These are phyloP conservation scores for Podargus strigoides DNA, from an alignment of 2,797 vertebrate species.

Conservation along the genomic window DNA sequence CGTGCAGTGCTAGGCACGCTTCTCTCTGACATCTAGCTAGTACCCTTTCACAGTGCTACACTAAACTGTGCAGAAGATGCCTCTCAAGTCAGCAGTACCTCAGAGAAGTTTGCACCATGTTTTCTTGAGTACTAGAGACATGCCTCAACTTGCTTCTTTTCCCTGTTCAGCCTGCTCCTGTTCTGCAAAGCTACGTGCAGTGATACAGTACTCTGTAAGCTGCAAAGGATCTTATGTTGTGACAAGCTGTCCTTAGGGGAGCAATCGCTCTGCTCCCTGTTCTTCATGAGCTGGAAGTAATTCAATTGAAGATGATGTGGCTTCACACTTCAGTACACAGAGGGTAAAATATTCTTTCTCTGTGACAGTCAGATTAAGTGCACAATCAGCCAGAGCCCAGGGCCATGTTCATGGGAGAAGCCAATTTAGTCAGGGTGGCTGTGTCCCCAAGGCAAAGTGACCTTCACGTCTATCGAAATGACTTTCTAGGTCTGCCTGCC, in stretches of 20 bases:
- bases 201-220: not conserved
- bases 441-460: not conserved
- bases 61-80: not conserved
- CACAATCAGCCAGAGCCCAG: not conserved
- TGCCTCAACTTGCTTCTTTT: not conserved
- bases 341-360: not conserved
- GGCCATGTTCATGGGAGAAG: not conserved
- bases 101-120: not conserved
- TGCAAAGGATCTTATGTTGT: not conserved
- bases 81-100: not conserved
- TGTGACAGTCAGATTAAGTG: not conserved
- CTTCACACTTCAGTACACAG: constrained; percentile 10
- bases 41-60: not conserved
- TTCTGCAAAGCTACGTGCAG: not conserved
- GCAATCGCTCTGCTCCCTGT: not conserved
- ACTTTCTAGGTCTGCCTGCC: not conserved
- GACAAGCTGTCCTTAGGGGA: not conserved
- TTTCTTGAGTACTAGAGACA: not conserved
- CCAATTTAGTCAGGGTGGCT: not conserved
- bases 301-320: not conserved
- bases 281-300: not conserved
- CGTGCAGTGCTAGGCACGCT: not conserved
- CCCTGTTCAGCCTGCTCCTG: not conserved
- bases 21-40: not conserved
- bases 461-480: not conserved